phyloP scores from a whole-genome alignment of 2,888 invertebrate species.

The Aspidiotus rigidus region DNA sequence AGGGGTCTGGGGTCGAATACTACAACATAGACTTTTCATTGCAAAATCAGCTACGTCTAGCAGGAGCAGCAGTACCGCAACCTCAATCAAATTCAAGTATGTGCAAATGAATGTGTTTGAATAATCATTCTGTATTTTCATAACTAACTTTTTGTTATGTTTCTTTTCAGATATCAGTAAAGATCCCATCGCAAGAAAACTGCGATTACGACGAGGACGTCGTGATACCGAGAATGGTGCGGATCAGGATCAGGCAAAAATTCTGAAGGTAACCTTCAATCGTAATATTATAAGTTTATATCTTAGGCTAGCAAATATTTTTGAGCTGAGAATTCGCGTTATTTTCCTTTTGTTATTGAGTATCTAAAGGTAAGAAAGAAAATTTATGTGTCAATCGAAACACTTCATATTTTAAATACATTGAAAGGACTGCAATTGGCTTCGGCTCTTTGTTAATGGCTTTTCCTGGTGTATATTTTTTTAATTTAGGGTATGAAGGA shows the following conservation, averaged over 20 bases:
- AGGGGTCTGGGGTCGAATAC: constrained; percentile 70
- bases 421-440: background rate
- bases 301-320: no score
- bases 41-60: constrained; percentile 83
- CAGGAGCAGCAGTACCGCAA: constrained; percentile 75
- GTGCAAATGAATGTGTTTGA: constrained; percentile 39
- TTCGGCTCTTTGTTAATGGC: background rate
- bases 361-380: background rate
- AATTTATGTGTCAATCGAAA: background rate
- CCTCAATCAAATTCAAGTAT: constrained; percentile 60
- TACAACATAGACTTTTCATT: constrained; percentile 99
- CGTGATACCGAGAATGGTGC: constrained; percentile 55
- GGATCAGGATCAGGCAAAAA: constrained; percentile 77
- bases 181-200: constrained; percentile 90
- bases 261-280: constrained; percentile 54
- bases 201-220: constrained; percentile 72
- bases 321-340: constrained; percentile 54
- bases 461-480: constrained; percentile 31
- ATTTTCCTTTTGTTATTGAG: constrained; percentile 36
- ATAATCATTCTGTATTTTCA: background rate
- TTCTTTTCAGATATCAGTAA: constrained; percentile 50
- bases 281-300: background rate
- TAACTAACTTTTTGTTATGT: background rate
- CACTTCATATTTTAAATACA: background rate
- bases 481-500: constrained; percentile 66